Conservation (phyloP, 1,140 invertebrate genomes). For the Drosophila nikananu region DNA sequence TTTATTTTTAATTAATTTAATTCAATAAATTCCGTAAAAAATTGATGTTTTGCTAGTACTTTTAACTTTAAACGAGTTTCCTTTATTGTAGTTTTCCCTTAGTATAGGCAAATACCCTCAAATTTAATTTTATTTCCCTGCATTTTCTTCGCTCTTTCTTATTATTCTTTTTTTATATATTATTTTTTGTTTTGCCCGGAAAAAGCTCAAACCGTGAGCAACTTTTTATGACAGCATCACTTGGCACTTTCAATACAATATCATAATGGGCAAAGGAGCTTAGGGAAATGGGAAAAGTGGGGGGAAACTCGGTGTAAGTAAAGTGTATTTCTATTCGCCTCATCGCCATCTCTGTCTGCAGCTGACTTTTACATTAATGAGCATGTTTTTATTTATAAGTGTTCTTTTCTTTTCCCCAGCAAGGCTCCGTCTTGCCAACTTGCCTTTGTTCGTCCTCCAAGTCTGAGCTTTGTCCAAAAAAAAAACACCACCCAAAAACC, state of each 20-base stretch:
- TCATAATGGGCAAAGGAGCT: slow-evolving; percentile 65
- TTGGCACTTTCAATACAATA: slow-evolving; percentile 77
- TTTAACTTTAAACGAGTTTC: not conserved
- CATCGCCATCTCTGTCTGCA: slow-evolving; percentile 23
- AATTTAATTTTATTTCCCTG: slow-evolving; percentile 24
- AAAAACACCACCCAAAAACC: not conserved
- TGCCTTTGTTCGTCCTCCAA: slow-evolving; percentile 25
- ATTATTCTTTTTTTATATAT: not conserved
- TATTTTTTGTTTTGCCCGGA: slow-evolving; percentile 16
- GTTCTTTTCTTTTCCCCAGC: slow-evolving; percentile 44
- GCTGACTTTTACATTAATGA: slow-evolving; percentile 81
- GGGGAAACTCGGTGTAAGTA: slow-evolving; percentile 30
- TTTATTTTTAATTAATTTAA: not conserved
- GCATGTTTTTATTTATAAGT: slow-evolving; percentile 83
- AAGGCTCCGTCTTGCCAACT: slow-evolving; percentile 18
- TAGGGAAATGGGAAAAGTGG: slow-evolving; percentile 8
- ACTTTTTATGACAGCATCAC: slow-evolving; percentile 59
- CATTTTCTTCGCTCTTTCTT: not conserved
- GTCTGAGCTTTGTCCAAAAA: slow-evolving; percentile 22
- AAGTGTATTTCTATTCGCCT: slow-evolving; percentile 65
- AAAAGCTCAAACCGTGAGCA: slow-evolving; percentile 41
- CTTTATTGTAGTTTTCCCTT: not conserved
- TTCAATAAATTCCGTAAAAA: not conserved
- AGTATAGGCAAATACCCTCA: not conserved
- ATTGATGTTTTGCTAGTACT: not conserved